phyloP scores from a whole-genome alignment of 1,140 invertebrate genomes.

The Drosophila equinoxialis region DNA sequence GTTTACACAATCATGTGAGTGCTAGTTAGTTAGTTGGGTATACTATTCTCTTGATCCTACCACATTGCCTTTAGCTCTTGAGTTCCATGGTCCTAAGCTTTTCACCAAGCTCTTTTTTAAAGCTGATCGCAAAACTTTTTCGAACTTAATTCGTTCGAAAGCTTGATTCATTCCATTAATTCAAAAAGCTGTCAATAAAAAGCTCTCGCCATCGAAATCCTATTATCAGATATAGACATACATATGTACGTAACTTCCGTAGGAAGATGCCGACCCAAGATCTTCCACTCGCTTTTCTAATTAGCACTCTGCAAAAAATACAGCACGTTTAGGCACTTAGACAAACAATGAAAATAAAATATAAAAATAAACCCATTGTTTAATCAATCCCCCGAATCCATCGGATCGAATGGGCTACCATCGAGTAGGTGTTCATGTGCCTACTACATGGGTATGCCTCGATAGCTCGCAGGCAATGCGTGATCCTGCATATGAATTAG shows the following conservation, averaged over 20 bases:
- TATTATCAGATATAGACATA: constrained; percentile 5
- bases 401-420: background rate
- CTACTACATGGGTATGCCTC: background rate
- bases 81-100: background rate
- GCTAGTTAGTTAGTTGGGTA: no score
- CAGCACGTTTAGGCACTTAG: constrained; percentile 44
- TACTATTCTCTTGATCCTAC: no score
- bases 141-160: background rate
- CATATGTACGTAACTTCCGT: constrained; percentile 21
- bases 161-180: background rate
- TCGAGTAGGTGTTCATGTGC: constrained; percentile 41
- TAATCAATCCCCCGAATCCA: constrained; percentile 17
- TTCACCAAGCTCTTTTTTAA: background rate
- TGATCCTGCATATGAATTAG: constrained; percentile 1
- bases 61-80: background rate
- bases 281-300: constrained; percentile 8
- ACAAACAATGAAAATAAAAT: constrained; percentile 25
- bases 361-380: constrained; percentile 33
- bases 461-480: constrained; percentile 5
- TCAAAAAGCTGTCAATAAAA: constrained; percentile 4
- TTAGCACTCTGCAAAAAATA: constrained; percentile 26
- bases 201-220: background rate
- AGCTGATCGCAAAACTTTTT: background rate
- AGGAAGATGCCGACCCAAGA: background rate
- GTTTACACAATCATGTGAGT: no score